These are phyloP conservation scores for Anguilla marmorata DNA, from an alignment of 2,797 vertebrate species.

Conservation along the genomic window DNA sequence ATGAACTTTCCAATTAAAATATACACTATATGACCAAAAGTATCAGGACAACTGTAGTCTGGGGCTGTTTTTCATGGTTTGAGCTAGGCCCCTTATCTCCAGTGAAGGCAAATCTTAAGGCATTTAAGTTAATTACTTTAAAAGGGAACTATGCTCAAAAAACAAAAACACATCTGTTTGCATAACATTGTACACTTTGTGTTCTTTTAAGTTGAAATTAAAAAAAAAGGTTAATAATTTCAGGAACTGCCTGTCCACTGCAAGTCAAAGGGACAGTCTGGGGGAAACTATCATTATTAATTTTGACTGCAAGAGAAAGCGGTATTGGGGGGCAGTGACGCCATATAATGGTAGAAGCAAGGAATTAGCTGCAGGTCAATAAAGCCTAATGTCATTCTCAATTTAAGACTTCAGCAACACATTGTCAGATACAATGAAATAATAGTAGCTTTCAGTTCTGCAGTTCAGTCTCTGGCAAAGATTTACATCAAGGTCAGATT, in stretches of 20 bases:
- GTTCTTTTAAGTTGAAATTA: not conserved
- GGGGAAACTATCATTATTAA: conserved; percentile 19
- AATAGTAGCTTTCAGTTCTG: conserved; percentile 7
- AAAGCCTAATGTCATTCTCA: conserved; percentile 28
- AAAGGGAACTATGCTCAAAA: not conserved
- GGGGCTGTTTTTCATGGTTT: no score
- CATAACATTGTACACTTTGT: not conserved
- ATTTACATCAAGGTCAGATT: conserved; percentile 23
- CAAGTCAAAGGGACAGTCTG: conserved; percentile 23
- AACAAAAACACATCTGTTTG: not conserved
- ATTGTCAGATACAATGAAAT: conserved; percentile 32
- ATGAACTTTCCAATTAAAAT: no score
- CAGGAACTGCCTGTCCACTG: not conserved
- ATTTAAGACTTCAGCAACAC: conserved; percentile 34
- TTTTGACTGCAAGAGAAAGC: conserved; percentile 6
- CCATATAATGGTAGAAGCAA: conserved; percentile 23
- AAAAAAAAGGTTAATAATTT: not conserved
- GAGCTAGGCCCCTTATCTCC: no score
- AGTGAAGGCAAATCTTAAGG: not conserved
- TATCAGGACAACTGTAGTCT: no score
- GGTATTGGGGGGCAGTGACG: conserved; percentile 7
- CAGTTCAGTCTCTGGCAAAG: conserved; percentile 16
- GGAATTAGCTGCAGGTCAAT: conserved; percentile 34
- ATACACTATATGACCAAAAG: no score
- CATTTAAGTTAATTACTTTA: not conserved